These are phyloP conservation scores for Marcusenius ussheri DNA, from an alignment of 2,113 vertebrate species.

Conservation along the genomic window DNA sequence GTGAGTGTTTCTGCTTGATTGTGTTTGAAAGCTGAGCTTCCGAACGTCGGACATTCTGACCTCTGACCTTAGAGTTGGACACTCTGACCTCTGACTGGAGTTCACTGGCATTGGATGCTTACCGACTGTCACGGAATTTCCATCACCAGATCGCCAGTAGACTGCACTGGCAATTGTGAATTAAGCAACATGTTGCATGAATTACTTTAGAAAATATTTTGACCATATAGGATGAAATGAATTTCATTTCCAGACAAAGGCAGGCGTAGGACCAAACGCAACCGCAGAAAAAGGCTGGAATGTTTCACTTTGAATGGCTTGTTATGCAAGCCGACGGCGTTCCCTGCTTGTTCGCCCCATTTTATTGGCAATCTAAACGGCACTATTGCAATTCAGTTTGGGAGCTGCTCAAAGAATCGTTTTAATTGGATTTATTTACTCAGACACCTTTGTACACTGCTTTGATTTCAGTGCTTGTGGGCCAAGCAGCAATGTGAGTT, in stretches of 20 bases:
- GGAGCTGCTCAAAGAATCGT: conserved; percentile 51
- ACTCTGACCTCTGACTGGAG: neutral
- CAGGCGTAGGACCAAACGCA: neutral
- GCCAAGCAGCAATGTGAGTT: conserved; percentile 44
- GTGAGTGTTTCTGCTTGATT: neutral
- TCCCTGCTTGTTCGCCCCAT: conserved; percentile 42
- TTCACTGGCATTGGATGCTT: neutral
- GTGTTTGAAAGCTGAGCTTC: neutral
- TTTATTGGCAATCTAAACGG: conserved; percentile 37
- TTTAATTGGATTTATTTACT: conserved; percentile 61
- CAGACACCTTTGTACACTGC: conserved; percentile 56
- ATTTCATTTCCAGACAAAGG: neutral
- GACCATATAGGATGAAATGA: neutral
- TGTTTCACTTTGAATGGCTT: conserved; percentile 44
- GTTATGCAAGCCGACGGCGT: conserved; percentile 47
- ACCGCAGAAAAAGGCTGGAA: neutral
- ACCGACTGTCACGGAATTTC: neutral
- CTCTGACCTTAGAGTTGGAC: neutral
- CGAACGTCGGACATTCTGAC: neutral
- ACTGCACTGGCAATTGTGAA: neutral
- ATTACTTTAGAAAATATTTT: neutral
- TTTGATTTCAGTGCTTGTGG: conserved; percentile 31
- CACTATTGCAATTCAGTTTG: conserved; percentile 46
- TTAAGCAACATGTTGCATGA: neutral
- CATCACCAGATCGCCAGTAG: neutral